Conservation (phyloP, 2,113 vertebrate species). For the Pholis gunnellus region DNA sequence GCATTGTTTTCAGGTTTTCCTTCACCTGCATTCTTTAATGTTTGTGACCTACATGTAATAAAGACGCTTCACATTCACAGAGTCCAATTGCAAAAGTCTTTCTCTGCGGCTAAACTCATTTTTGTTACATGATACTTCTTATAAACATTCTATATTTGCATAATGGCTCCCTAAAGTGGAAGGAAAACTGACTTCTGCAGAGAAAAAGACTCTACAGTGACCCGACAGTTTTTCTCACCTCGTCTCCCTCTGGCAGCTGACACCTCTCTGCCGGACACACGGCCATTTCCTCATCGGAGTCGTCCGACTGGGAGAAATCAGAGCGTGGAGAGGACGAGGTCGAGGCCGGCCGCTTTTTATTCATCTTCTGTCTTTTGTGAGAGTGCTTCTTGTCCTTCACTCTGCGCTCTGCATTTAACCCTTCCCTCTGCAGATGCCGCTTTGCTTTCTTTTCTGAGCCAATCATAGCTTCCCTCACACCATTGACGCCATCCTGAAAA, state of each 20-base stretch:
- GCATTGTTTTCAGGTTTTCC: background rate
- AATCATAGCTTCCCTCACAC: conserved; percentile 78
- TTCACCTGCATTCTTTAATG: background rate
- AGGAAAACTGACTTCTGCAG: background rate
- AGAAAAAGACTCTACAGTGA: background rate
- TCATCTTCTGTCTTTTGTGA: conserved; percentile 90
- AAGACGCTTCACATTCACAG: background rate
- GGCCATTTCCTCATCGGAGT: conserved; percentile 94
- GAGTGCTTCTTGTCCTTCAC: conserved; percentile 86
- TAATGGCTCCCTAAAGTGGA: background rate
- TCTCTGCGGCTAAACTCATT: background rate
- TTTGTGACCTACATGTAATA: background rate
- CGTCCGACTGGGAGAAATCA: conserved; percentile 87
- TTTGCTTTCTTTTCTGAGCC: conserved; percentile 90
- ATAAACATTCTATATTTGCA: background rate
- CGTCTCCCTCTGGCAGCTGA: conserved; percentile 95
- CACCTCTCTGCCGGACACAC: conserved; percentile 93
- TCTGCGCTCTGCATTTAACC: conserved; percentile 80
- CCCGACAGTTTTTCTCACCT: conserved; percentile 84
- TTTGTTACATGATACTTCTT: background rate
- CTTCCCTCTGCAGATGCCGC: conserved; percentile 87
- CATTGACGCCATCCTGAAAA: conserved; percentile 76
- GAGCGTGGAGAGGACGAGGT: conserved; percentile 86
- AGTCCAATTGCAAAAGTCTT: background rate
- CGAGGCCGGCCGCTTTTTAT: conserved; percentile 81